These are phyloP conservation scores for Centropyge bicolor DNA, from an alignment of 2,797 vertebrate species.

Conservation along the genomic window DNA sequence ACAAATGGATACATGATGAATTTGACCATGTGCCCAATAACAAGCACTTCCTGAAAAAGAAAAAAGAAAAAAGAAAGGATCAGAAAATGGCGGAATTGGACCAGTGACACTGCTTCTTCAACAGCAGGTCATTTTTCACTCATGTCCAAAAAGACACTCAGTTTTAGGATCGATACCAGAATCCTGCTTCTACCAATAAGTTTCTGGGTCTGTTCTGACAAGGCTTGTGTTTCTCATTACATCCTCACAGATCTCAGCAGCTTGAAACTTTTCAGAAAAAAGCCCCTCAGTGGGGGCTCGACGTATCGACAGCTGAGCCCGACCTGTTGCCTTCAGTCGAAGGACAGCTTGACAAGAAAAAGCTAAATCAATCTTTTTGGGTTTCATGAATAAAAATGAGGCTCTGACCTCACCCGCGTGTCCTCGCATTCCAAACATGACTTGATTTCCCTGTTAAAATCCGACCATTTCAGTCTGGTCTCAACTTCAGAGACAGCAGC, in stretches of 20 bases:
- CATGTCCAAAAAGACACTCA: no score
- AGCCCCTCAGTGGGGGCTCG: neutral
- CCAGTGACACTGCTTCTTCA: no score
- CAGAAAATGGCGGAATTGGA: no score
- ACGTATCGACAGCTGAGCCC: conserved; percentile 31
- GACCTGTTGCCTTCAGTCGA: conserved; percentile 33
- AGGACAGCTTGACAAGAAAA: conserved; percentile 6
- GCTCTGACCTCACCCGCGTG: neutral
- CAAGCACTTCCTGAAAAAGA: no score
- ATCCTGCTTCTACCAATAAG: neutral
- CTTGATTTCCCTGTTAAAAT: conserved; percentile 14
- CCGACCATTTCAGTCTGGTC: neutral
- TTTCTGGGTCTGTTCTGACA: neutral
- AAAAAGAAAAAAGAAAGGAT: no score
- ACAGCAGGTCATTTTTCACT: no score
- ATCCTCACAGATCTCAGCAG: conserved; percentile 7
- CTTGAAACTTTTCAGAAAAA: neutral
- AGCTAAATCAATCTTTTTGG: conserved; percentile 14
- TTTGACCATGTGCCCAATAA: no score
- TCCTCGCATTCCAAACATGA: conserved; percentile 3
- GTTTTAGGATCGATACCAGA: no score
- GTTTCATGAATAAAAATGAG: conserved; percentile 35
- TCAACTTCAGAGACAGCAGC: neutral
- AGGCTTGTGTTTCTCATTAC: neutral
- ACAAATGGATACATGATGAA: no score